Base-by-base conservation (phyloP, 1,140 invertebrate species). In the Bombus waltoni region DNA sequence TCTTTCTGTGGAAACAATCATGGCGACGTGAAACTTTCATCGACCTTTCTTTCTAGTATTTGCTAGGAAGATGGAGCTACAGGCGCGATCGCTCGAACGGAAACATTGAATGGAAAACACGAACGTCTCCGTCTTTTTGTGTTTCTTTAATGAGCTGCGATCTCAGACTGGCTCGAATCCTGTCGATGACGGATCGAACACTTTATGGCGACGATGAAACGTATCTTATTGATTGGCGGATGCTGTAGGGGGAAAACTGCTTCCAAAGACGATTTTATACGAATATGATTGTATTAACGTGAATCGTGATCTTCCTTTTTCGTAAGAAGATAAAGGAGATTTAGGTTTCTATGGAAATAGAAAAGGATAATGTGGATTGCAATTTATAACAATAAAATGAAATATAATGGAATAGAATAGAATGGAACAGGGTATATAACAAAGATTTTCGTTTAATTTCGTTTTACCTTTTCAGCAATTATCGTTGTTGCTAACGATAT, bases 81-180 rank as follows among this genome's bases (percentile, higher is more conserved):
- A 83, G 74, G 81, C 77, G 81, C 59, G 44, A 77, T 57, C n/a
- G 73, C 8, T 38, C 38, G 15, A 44, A 74, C 42, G 40, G 73
- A 68, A 68, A 53, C 18, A 53, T 53, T 53, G 47, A 53, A 53
- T 57, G 40, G 62, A 68, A 68, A 53, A 57, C 81, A 53, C 72
- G 59, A 25, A 28, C 15, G 11, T 18, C 25, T 11, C 6, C 28
- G 66, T 25, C 32, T 47, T 5, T 42, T 47, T 9, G 70, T 77
- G 38, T 68, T 77, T 70, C 35, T 77, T 83, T 83, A 70, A 83
- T 42, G 62, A 72, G 32, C n/a, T 3, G n/a, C 57, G 25, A 35
- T 80, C 35, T 47, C 65, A 28, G 32, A 38, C 38, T 84, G 66
- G 38, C 65, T 35, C 10, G 10, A 25, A 38, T 70, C 22, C 9